phyloP scores from a whole-genome alignment of 2,113 vertebrate genomes.

The Vimba vimba region DNA sequence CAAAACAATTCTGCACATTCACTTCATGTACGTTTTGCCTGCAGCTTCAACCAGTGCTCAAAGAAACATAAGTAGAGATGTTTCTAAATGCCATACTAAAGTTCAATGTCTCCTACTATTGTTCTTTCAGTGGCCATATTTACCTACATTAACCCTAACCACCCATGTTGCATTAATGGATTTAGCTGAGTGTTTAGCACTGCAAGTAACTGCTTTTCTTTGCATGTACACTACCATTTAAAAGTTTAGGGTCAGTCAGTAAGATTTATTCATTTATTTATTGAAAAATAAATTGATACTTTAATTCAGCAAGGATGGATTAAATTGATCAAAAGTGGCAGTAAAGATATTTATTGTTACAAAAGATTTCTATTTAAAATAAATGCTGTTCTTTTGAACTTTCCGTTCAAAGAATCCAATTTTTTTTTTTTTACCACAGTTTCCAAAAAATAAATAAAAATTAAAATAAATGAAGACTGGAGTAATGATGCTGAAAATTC shows the following conservation, averaged over 20 bases:
- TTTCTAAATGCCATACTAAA: neutral
- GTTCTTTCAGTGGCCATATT: neutral
- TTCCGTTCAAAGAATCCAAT: neutral
- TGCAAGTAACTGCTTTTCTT: neutral
- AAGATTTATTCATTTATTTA: neutral
- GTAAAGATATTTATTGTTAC: no score
- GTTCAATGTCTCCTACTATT: neutral
- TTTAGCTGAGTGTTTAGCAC: no score
- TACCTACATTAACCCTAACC: neutral
- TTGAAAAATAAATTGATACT: neutral
- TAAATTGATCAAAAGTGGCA: neutral
- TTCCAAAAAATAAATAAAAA: no score
- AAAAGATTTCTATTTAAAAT: neutral
- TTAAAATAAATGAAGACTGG: neutral
- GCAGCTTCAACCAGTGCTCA: neutral
- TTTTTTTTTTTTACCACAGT: no score
- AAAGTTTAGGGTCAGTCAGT: neutral
- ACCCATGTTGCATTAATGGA: neutral
- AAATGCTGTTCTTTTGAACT: no score
- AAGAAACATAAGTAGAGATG: neutral
- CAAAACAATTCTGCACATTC: neutral
- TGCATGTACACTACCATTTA: neutral
- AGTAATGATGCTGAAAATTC: neutral
- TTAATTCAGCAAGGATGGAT: neutral
- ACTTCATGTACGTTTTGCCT: neutral